Percentiles rank a stretch among this genome's conserved stretches.
Evolutionary conservation across 2,113 vertebrate species (phyloP).

Genomic region (Phaethon lepturus): DNA sequence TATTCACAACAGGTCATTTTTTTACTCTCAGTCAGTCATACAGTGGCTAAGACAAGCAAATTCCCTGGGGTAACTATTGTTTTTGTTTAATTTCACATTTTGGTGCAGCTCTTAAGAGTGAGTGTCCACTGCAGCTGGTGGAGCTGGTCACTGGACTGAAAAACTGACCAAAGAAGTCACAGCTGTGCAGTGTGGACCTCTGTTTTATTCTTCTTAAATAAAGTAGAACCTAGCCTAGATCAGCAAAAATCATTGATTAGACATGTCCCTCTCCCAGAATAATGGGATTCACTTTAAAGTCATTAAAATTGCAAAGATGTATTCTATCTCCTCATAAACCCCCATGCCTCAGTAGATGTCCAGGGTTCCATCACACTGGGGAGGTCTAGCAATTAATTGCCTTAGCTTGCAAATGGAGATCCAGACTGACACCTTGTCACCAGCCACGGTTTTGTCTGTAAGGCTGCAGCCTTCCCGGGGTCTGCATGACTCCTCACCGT

Average conservation of each 20-base stretch:
- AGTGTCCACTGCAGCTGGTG: neutral
- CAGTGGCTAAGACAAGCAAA: neutral
- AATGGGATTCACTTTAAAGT: neutral
- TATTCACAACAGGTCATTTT: neutral
- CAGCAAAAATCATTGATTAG: neutral
- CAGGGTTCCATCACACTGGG: neutral
- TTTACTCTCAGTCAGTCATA: neutral
- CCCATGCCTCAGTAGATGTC: neutral
- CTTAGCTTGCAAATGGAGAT: neutral
- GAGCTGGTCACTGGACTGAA: neutral
- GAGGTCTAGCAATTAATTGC: neutral
- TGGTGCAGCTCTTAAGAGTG: neutral
- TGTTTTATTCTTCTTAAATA: neutral
- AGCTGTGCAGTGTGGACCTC: neutral
- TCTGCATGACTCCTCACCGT: neutral
- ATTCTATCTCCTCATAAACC: neutral
- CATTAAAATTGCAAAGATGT: neutral
- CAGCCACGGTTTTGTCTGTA: neutral
- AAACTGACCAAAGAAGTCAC: neutral
- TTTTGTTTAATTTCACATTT: neutral
- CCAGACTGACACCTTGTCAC: neutral
- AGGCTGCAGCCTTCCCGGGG: neutral
- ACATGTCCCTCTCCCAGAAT: neutral
- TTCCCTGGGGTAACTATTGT: neutral
- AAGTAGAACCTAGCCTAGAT: neutral